These are phyloP conservation scores for Cynopterus brachyotis DNA, from an alignment of 2,113 vertebrate species.

Conservation along the genomic window DNA sequence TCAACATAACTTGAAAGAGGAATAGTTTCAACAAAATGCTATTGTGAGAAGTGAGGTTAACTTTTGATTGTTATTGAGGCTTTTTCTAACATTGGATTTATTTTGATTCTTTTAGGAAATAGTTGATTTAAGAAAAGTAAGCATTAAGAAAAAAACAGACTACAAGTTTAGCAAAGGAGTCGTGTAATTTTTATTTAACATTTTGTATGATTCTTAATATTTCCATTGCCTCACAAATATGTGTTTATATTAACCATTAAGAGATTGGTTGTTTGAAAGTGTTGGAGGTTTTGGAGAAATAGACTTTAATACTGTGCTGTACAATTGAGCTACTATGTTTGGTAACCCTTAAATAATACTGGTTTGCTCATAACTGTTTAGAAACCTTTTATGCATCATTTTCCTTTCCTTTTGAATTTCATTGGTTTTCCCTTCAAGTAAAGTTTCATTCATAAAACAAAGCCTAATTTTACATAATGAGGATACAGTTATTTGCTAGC, in stretches of 20 bases:
- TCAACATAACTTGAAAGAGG: neutral
- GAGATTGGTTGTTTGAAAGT: neutral
- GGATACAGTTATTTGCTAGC: neutral
- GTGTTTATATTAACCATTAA: neutral
- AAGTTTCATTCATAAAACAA: constrained; percentile 30
- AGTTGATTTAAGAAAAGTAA: neutral
- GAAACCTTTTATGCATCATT: neutral
- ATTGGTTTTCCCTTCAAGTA: neutral
- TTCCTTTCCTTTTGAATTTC: constrained; percentile 55
- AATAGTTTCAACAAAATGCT: neutral
- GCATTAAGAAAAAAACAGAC: neutral
- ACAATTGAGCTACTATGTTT: neutral
- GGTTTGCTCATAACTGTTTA: neutral
- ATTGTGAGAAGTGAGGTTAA: neutral
- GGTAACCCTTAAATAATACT: neutral
- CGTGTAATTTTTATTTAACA: neutral
- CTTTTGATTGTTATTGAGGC: neutral
- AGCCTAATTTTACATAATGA: constrained; percentile 6
- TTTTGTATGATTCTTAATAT: neutral
- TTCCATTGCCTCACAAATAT: neutral
- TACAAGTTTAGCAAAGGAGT: neutral
- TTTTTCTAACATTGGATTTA: constrained; percentile 26
- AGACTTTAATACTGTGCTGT: neutral
- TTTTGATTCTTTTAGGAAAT: constrained; percentile 42
- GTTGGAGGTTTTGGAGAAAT: neutral